Evolutionary conservation across 1,140 invertebrate species (phyloP), one percentile per base, ranked within the genome.

Genomic region (Eubasilissa regina): DNA sequence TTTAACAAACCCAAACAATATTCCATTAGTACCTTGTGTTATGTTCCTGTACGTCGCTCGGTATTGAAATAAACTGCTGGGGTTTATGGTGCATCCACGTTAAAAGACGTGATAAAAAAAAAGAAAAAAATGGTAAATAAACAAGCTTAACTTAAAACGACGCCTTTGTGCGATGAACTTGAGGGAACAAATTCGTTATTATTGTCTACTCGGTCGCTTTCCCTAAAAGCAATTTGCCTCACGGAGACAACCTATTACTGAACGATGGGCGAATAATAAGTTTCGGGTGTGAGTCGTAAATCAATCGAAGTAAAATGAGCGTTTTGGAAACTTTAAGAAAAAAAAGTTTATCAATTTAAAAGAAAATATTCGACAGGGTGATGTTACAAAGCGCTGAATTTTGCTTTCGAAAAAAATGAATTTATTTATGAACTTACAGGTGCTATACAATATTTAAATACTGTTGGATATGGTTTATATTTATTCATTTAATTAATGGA

Each of bases 311-410:
- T 25, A 62, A 62, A 62, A n/a, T 62, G 60, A 44, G 13, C n/a
- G 45, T 44, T 68, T 51, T 51, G 48, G 11, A 68, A 68, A 68
- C 7, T 47, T 68, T 68, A 35, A 0, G 1, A 48, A 47, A 47
- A 47, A 47, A 68, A 68, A 68, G 64, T 48, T 48, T 68, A 17
- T 68, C 64, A 68, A 68, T 68, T 68, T 68, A 68, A 45, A 45
- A 43, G 35, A 44, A 64, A 44, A 45, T 68, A 68, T 35, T 35
- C 43, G 45, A 68, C n/a, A 48, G 44, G 8, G 8, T 15, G 25
- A 35, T 6, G 25, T 35, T 35, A 35, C 25, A 35, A 35, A 35
- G 25, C 1, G 25, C 25, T 1, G 25, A 35, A 35, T 35, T 35
- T 35, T 3, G 25, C 25, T 35, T 35, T 6, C 25, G 25, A 35